These are phyloP conservation scores for Eclectus roratus DNA, from an alignment of 2,113 vertebrate genomes.

Conservation along the genomic window DNA sequence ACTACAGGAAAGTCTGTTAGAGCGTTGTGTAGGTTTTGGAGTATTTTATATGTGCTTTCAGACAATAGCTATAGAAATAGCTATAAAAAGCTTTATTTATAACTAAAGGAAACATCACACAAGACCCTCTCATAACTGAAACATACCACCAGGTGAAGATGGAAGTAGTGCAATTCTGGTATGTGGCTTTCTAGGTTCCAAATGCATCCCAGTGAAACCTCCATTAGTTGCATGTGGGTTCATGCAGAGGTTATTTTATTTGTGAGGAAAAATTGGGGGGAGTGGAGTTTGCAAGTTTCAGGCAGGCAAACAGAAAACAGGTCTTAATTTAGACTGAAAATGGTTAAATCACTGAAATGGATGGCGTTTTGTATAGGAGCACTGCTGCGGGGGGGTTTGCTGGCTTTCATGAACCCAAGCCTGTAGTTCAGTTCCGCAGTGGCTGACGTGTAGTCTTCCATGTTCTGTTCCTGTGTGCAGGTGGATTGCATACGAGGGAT, in stretches of 20 bases:
- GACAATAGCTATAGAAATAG: not conserved
- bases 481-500: constrained; percentile 85
- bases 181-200: not conserved
- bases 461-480: constrained; percentile 37
- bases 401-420: not conserved
- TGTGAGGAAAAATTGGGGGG: not conserved
- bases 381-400: not conserved
- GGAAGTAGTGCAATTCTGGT: not conserved
- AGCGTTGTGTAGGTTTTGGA: not conserved
- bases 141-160: not conserved
- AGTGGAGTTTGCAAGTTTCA: not conserved
- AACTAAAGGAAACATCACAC: not conserved
- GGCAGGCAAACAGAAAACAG: not conserved
- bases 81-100: not conserved
- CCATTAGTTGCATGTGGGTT: not conserved
- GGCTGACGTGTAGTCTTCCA: not conserved
- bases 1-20: not conserved
- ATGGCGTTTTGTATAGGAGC: not conserved
- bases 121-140: not conserved
- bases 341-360: not conserved
- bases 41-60: not conserved
- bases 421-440: not conserved
- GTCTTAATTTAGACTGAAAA: not conserved
- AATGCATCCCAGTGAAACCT: not conserved
- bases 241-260: not conserved